phyloP scores from a whole-genome alignment of 2,888 invertebrate genomes.

The Drosophila sordidapex region DNA sequence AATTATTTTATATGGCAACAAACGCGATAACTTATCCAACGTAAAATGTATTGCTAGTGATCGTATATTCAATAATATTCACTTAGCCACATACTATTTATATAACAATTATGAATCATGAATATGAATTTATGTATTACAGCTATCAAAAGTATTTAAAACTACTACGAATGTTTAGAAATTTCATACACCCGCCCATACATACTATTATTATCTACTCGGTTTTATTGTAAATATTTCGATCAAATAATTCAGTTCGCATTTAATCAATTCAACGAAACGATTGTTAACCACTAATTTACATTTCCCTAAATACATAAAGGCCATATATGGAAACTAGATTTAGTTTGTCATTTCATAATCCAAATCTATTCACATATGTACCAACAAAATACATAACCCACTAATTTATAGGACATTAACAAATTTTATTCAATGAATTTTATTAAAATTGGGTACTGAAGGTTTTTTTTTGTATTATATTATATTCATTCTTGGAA shows the following conservation, averaged over 20 bases:
- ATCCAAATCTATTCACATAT: conserved; percentile 54
- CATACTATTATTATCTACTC: conserved; percentile 26
- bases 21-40: conserved; percentile 59
- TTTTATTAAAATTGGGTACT: conserved; percentile 8
- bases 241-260: conserved; percentile 44
- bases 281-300: conserved; percentile 21
- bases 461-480: background rate
- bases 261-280: conserved; percentile 20
- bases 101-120: conserved; percentile 31
- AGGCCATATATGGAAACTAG: conserved; percentile 31
- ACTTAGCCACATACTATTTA: conserved; percentile 51
- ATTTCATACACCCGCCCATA: conserved; percentile 30
- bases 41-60: conserved; percentile 65
- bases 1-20: conserved; percentile 43
- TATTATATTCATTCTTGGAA: background rate
- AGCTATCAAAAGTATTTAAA: conserved; percentile 35
- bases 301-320: conserved; percentile 13
- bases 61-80: conserved; percentile 52
- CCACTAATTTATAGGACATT: conserved; percentile 51
- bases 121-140: conserved; percentile 39
- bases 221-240: conserved; percentile 68
- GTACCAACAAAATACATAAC: conserved; percentile 61
- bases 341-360: conserved; percentile 54
- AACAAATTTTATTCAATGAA: conserved; percentile 21
- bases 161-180: conserved; percentile 12